Conservation (phyloP, 2,113 vertebrate genomes). For the Nycticorax nycticorax region DNA sequence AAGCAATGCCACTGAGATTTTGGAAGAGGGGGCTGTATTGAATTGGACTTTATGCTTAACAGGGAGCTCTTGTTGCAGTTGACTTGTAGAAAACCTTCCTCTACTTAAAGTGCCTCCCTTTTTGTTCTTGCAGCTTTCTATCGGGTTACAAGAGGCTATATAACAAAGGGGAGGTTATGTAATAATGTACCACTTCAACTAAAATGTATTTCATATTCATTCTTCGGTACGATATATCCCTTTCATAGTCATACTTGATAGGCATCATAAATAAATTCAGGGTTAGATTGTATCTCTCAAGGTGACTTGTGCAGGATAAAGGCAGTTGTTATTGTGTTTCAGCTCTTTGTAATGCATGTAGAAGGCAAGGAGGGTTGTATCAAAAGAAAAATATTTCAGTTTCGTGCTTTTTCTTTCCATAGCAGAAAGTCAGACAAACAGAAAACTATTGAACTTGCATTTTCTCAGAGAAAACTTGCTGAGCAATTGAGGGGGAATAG, state of each 20-base stretch:
- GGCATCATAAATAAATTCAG: conserved; percentile 32
- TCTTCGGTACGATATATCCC: background rate
- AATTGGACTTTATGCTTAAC: background rate
- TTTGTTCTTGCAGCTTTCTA: background rate
- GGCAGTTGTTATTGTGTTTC: background rate
- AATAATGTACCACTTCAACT: background rate
- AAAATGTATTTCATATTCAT: conserved; percentile 31
- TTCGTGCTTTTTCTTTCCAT: background rate
- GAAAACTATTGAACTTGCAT: background rate
- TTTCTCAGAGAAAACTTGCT: background rate
- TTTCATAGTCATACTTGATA: conserved; percentile 26
- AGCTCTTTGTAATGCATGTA: conserved; percentile 3
- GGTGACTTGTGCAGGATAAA: conserved; percentile 45
- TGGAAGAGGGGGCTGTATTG: background rate
- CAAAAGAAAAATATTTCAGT: conserved; percentile 11
- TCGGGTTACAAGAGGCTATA: background rate
- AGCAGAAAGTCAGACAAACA: background rate
- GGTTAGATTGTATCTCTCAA: conserved; percentile 28
- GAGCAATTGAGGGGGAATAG: background rate
- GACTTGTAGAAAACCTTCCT: background rate
- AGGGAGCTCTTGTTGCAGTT: background rate
- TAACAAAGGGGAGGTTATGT: background rate
- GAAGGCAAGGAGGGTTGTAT: background rate
- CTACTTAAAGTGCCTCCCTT: background rate
- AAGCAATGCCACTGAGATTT: background rate